phyloP scores from a whole-genome alignment of 2,797 vertebrate species.

The Otolemur crassicaudatus region DNA sequence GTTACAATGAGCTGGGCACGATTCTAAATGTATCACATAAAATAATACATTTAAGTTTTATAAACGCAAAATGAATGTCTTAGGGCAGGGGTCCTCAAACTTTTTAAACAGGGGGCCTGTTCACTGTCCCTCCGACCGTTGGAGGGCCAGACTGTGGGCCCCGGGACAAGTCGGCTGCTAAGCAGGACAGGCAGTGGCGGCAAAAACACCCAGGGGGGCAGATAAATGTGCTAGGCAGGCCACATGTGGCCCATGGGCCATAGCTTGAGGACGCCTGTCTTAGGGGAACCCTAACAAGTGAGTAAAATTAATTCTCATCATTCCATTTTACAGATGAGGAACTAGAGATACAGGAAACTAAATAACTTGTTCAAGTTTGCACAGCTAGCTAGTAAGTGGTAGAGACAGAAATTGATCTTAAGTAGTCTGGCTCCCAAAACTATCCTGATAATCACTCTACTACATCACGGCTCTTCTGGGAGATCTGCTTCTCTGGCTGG shows the following conservation, averaged over 20 bases:
- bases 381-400: background rate
- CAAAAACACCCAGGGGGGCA: no score
- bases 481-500: background rate
- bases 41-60: background rate
- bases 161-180: no score
- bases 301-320: background rate
- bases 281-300: background rate
- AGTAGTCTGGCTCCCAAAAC: background rate
- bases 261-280: no score
- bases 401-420: background rate
- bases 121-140: no score
- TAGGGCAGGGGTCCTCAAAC: no score
- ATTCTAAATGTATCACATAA: background rate
- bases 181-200: no score
- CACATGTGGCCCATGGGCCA: no score
- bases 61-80: no score
- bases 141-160: no score
- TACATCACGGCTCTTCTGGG: background rate
- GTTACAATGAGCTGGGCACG: background rate
- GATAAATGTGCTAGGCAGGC: no score
- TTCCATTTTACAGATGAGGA: conserved; percentile 8
- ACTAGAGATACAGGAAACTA: background rate
- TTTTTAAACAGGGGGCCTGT: no score
- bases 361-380: background rate
- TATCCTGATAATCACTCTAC: background rate